Evolutionary conservation across 2,888 invertebrate genomes (phyloP).

Genomic region (Lucinisca nassula): DNA sequence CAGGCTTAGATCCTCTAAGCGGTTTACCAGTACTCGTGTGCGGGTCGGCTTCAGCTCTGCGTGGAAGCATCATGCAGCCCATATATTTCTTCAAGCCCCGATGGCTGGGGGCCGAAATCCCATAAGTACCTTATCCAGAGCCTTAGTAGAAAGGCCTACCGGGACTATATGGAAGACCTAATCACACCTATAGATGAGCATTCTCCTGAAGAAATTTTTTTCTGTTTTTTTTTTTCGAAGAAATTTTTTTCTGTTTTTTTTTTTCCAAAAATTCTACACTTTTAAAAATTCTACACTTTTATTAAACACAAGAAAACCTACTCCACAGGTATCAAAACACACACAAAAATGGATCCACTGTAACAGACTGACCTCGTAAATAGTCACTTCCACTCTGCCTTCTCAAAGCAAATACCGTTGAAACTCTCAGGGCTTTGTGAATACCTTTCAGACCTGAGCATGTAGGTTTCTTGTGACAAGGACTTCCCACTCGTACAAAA

Average conservation of each 20-base stretch:
- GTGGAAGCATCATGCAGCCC: too few species aligned
- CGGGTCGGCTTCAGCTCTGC: too few species aligned
- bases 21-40: too few species aligned
- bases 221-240: too few species aligned
- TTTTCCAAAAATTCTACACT: too few species aligned
- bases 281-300: constrained; percentile 14
- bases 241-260: too few species aligned
- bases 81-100: too few species aligned
- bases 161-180: constrained; percentile 18
- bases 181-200: constrained; percentile 6
- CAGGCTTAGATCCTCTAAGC: too few species aligned
- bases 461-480: too few species aligned
- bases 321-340: constrained; percentile 14
- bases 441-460: neutral
- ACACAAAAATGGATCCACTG: neutral
- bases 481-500: too few species aligned
- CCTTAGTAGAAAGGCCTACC: constrained; percentile 1
- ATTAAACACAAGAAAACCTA: constrained; percentile 16
- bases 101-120: too few species aligned
- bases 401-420: neutral
- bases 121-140: constrained; percentile 6
- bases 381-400: neutral
- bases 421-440: neutral
- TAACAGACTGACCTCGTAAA: neutral
- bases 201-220: neutral